Percentiles rank a stretch among this genome's conserved stretches.
Evolutionary conservation across 92 coral and sea anemone genomes (phyloP).

Genomic region (Meandrina meandrites): DNA sequence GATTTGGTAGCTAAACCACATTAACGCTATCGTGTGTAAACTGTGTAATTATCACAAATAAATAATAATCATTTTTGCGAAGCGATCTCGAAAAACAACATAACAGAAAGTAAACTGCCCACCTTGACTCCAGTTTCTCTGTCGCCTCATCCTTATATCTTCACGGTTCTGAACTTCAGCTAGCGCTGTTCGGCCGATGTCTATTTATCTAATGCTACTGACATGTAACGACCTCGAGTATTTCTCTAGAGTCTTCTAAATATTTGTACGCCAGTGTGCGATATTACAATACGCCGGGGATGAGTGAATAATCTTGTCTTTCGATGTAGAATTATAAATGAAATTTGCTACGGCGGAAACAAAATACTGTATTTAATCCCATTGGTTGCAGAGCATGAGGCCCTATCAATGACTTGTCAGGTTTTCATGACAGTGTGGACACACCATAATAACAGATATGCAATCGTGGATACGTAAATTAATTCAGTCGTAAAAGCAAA

Average conservation of each 20-base stretch:
- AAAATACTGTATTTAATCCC: background rate
- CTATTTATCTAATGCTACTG: background rate
- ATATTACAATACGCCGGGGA: background rate
- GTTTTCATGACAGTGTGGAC: background rate
- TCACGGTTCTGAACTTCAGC: background rate
- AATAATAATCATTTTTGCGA: background rate
- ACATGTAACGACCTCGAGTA: background rate
- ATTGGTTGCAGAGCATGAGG: background rate
- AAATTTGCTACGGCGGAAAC: conserved; percentile 4
- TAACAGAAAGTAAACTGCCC: background rate
- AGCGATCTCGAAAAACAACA: background rate
- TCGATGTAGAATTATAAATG: background rate
- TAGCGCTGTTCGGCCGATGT: no score
- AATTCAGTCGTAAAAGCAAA: background rate
- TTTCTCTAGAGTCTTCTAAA: background rate
- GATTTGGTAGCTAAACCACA: background rate
- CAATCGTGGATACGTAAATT: background rate
- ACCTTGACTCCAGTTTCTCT: conserved; percentile 17
- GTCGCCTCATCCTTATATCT: background rate
- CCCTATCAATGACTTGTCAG: conserved; percentile 6
- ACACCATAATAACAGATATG: background rate
- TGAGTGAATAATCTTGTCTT: background rate
- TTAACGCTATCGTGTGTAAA: background rate
- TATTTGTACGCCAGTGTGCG: background rate
- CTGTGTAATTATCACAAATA: background rate